Percentiles rank a stretch among this genome's conserved stretches.
These are phyloP conservation scores for Cistogaster globosa DNA, from an alignment of 2,888 invertebrate genomes.

Conservation along the genomic window DNA sequence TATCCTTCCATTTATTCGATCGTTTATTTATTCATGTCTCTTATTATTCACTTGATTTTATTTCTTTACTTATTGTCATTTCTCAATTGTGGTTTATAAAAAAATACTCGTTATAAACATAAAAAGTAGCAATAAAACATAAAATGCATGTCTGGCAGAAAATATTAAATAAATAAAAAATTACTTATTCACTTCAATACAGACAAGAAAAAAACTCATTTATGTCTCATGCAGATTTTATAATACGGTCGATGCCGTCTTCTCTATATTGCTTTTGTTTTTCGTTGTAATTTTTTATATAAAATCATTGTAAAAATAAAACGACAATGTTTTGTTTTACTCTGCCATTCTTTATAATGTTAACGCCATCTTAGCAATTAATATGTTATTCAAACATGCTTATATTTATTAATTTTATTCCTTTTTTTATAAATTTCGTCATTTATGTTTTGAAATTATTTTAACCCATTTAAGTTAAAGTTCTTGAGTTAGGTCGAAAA, in stretches of 20 bases:
- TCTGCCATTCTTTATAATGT: neutral
- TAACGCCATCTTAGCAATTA: neutral
- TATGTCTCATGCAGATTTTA: conserved; percentile 11
- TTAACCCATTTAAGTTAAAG: too few relatives aligned
- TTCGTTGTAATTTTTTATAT: neutral
- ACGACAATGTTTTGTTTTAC: neutral
- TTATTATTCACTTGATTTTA: conserved; percentile 26
- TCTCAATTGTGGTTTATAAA: conserved; percentile 33
- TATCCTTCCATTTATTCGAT: neutral
- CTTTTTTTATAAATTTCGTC: neutral
- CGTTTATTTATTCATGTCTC: conserved; percentile 24
- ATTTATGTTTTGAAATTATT: too few relatives aligned
- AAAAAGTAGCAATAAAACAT: conserved; percentile 41
- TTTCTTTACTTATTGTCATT: conserved; percentile 36
- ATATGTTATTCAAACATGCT: neutral
- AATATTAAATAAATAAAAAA: conserved; percentile 38
- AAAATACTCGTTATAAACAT: conserved; percentile 25
- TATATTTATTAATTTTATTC: neutral
- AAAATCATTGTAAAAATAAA: neutral
- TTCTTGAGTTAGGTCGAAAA: too few relatives aligned
- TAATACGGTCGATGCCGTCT: neutral
- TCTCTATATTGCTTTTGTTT: neutral
- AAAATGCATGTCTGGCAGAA: conserved; percentile 57
- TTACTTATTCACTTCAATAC: conserved; percentile 18
- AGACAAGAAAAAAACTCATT: neutral